A percentile compares a stretch with the other conserved stretches of the same genome.
These are phyloP conservation scores for Criorhina ranunculi DNA, from an alignment of 2,888 invertebrate genomes.

Conservation along the genomic window DNA sequence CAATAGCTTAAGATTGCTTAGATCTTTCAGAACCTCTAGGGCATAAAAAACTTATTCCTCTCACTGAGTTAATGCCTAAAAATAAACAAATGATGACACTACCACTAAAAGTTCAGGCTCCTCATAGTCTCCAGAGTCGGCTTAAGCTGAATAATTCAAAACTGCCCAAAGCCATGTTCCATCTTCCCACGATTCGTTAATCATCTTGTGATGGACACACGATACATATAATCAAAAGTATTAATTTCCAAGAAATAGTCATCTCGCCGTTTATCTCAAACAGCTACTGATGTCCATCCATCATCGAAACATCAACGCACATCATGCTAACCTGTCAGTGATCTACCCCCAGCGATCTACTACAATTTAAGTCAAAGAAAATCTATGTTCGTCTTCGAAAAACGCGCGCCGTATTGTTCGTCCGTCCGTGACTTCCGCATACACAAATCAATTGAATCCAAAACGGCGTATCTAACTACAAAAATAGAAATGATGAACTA, in stretches of 20 bases:
- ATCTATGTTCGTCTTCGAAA: background rate
- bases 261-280: background rate
- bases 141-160: background rate
- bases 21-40: no score
- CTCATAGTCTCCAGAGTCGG: background rate
- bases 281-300: constrained; percentile 17
- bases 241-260: background rate
- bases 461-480: background rate
- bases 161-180: background rate
- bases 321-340: background rate
- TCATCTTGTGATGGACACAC: background rate
- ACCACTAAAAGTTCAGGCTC: background rate
- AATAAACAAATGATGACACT: background rate
- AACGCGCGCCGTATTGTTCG: background rate
- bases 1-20: no score
- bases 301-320: background rate
- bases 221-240: background rate
- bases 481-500: constrained; percentile 52
- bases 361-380: constrained; percentile 4
- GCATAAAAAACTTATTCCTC: no score
- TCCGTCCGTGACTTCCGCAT: constrained; percentile 50
- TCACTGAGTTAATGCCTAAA: background rate
- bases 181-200: background rate
- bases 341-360: background rate
- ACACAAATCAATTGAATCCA: constrained; percentile 28